A percentile compares a stretch with the other conserved stretches of the same genome.
phyloP scores from a whole-genome alignment of 2,797 vertebrate species.

The Numenius phaeopus region DNA sequence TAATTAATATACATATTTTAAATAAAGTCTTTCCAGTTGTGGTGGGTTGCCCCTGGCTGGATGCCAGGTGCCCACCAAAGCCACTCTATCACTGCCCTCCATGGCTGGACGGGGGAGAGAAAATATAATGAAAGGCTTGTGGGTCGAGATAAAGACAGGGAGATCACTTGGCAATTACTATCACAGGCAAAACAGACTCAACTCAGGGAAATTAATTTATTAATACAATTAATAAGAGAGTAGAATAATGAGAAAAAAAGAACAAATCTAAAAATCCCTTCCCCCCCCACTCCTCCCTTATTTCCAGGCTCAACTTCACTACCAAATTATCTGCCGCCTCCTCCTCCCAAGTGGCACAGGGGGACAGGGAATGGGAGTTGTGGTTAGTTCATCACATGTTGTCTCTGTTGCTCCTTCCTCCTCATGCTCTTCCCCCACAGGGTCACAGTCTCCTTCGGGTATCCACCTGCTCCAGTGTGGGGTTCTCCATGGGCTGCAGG shows the following conservation, averaged over 20 bases:
- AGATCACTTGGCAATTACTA: background rate
- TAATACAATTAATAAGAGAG: background rate
- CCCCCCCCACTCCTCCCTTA: background rate
- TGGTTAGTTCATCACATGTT: background rate
- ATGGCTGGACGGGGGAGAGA: background rate
- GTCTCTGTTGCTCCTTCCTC: background rate
- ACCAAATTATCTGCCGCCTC: background rate
- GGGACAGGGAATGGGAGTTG: background rate
- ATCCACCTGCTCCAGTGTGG: background rate
- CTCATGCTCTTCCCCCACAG: background rate
- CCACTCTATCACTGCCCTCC: background rate
- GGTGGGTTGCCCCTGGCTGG: background rate
- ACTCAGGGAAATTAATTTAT: background rate
- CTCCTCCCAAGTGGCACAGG: background rate
- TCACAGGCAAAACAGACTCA: background rate
- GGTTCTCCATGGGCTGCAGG: background rate
- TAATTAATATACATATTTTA: background rate
- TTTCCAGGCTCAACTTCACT: background rate
- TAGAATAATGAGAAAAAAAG: background rate
- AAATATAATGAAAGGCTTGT: background rate
- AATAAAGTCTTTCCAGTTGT: background rate
- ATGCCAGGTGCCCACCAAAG: background rate
- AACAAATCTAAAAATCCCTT: background rate
- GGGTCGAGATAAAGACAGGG: background rate
- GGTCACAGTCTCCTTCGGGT: background rate